Evolutionary conservation across 2,797 vertebrate genomes (phyloP).

Genomic region (Paramormyrops hopkinsi): DNA sequence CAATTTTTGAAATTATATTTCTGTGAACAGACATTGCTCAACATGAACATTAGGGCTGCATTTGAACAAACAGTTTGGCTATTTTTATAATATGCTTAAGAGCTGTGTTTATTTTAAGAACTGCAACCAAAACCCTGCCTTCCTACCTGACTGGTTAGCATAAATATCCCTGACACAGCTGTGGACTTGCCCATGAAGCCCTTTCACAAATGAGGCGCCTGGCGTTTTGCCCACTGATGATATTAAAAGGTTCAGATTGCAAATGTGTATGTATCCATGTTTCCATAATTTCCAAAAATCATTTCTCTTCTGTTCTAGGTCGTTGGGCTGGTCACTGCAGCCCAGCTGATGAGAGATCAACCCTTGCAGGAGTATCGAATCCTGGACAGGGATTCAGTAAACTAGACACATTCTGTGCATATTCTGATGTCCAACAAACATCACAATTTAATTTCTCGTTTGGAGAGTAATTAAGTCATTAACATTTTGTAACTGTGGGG

Average conservation of each 20-base stretch:
- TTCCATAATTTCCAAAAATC: neutral
- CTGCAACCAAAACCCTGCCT: neutral
- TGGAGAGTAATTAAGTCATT: neutral
- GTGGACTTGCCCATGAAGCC: neutral
- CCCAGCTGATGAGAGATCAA: constrained; percentile 45
- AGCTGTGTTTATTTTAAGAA: neutral
- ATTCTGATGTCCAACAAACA: neutral
- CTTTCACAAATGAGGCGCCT: neutral
- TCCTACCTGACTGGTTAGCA: neutral
- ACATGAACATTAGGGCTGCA: neutral
- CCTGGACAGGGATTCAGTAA: constrained; percentile 32
- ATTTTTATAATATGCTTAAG: neutral
- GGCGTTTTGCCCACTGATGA: neutral
- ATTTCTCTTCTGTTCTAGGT: constrained; percentile 35
- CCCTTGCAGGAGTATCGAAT: constrained; percentile 32
- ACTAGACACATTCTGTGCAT: neutral
- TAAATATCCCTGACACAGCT: neutral
- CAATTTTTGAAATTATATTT: neutral
- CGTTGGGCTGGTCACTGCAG: constrained; percentile 34
- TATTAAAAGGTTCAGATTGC: neutral
- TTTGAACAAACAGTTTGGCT: neutral
- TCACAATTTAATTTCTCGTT: neutral
- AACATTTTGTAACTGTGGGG: neutral
- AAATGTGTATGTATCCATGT: neutral
- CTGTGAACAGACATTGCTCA: neutral